These are phyloP conservation scores for Thalassophryne amazonica DNA, from an alignment of 2,797 vertebrate species.

Conservation along the genomic window DNA sequence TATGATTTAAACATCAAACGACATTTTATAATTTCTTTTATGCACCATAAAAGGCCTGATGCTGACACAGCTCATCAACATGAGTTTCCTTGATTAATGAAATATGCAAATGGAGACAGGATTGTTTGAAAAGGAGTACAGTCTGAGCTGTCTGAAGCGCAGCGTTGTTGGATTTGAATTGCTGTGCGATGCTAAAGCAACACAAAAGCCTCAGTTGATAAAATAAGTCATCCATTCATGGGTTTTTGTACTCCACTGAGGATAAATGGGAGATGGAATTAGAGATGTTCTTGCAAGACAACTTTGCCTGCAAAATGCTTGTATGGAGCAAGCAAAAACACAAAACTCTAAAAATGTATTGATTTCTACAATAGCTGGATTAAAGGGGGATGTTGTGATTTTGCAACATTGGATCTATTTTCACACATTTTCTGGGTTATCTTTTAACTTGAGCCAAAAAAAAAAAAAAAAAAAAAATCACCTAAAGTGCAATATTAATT, in stretches of 20 bases:
- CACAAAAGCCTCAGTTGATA: conserved; percentile 15
- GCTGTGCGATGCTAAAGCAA: conserved; percentile 16
- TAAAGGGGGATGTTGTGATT: no score
- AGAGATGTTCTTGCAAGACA: no score
- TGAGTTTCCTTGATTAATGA: conserved; percentile 19
- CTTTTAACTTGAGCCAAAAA: no score
- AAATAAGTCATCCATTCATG: conserved; percentile 12
- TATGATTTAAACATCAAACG: conserved; percentile 32
- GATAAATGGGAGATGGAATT: no score
- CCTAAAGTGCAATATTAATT: no score
- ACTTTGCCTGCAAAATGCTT: no score
- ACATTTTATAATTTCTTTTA: conserved; percentile 13
- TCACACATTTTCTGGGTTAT: no score
- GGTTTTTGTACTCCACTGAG: neutral
- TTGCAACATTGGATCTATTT: no score
- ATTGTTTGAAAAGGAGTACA: conserved; percentile 13
- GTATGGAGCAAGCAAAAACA: no score
- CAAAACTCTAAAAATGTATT: no score
- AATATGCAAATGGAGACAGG: conserved; percentile 4
- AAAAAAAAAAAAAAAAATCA: no score
- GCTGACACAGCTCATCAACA: conserved; percentile 18
- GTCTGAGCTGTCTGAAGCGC: conserved; percentile 20
- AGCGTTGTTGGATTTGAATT: conserved; percentile 21
- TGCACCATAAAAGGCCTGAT: conserved; percentile 15
- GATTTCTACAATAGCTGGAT: no score